Evolutionary conservation across 1,140 invertebrate species (phyloP), one percentile per base, ranked within the genome.

Genomic region (Ridgeia piscesae): DNA sequence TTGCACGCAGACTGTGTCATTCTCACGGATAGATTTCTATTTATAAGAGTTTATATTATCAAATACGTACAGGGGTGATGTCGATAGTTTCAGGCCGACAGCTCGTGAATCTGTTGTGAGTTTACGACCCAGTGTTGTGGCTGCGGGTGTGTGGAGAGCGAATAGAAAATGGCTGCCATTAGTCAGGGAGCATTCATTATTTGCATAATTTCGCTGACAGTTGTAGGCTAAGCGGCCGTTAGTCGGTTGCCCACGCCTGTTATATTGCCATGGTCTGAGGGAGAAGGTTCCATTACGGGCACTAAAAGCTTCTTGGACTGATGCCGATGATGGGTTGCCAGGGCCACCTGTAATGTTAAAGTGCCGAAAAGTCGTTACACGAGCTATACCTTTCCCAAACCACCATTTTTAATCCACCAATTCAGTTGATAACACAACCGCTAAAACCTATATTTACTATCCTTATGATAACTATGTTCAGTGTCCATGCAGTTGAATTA

Each of bases 11-110:
- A 77, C 17, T 77, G 17, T n/a, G n/a, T 77, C 58, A 77, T 27
- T 77, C 17, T 27, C 58, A 77, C 27, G 6, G 58, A 77, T 77
- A 77, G 58, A 77, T 77, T 77, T 77, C 17, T 77, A 77, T 77
- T 77, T 77, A 77, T 77, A 77, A 77, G 58, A 77, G 58, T 77
- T 77, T 77, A 77, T 77, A 77, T 77, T 77, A 77, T 77, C 58
- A 77, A 77, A 77, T 77, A n/a, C n/a, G n/a, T n/a, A 77, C 58
- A 77, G 27, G 14, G 58, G 58, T 6, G 58, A 77, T 77, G 58
- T 77, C 58, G 27, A 77, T 77, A 77, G 58, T 77, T 77, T 77
- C 58, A 27, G 58, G 58, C 58, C 58, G 58, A 77, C 58, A 77
- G 58, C 58, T 77, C 27, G 58, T 77, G 58, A 77, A 77, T 14